A percentile compares a stretch with the other conserved stretches of the same genome.
phyloP scores from a whole-genome alignment of 1,140 invertebrate genomes.

The Drosophila malerkotliana region DNA sequence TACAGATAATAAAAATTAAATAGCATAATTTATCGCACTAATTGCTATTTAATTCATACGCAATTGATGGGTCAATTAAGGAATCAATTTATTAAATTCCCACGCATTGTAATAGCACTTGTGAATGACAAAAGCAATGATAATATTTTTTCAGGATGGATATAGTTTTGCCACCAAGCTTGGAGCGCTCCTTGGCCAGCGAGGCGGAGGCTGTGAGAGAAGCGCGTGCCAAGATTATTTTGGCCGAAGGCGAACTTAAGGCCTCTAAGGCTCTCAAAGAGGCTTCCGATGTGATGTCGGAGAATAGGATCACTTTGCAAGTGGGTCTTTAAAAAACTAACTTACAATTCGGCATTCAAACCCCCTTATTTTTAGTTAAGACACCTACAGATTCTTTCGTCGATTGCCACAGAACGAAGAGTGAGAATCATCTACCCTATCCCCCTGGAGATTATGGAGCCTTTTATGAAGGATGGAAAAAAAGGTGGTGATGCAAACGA shows the following conservation, averaged over 20 bases:
- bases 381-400: conserved; percentile 92
- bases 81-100: not conserved
- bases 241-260: conserved; percentile 93
- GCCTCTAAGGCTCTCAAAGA: conserved; percentile 95
- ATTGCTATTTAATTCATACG: not conserved
- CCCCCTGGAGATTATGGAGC: conserved; percentile 89
- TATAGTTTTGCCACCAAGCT: conserved; percentile 91
- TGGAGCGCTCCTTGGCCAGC: conserved; percentile 93
- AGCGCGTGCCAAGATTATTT: conserved; percentile 90
- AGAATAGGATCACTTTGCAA: conserved; percentile 94
- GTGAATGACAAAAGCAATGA: not conserved
- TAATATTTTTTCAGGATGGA: conserved; percentile 89
- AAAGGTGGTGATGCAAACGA: not conserved
- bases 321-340: conserved; percentile 70
- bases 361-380: conserved; percentile 40
- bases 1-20: not conserved
- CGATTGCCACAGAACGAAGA: conserved; percentile 97
- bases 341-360: not conserved
- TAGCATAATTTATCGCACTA: not conserved
- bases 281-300: conserved; percentile 95
- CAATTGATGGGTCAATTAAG: conserved; percentile 1
- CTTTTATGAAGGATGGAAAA: conserved; percentile 19
- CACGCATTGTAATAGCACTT: not conserved
- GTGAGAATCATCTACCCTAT: conserved; percentile 98
- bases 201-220: conserved; percentile 92